A percentile compares a stretch with the other conserved stretches of the same genome.
Evolutionary conservation across 2,888 invertebrate genomes (phyloP).

Genomic region (Sicus ferrugineus): DNA sequence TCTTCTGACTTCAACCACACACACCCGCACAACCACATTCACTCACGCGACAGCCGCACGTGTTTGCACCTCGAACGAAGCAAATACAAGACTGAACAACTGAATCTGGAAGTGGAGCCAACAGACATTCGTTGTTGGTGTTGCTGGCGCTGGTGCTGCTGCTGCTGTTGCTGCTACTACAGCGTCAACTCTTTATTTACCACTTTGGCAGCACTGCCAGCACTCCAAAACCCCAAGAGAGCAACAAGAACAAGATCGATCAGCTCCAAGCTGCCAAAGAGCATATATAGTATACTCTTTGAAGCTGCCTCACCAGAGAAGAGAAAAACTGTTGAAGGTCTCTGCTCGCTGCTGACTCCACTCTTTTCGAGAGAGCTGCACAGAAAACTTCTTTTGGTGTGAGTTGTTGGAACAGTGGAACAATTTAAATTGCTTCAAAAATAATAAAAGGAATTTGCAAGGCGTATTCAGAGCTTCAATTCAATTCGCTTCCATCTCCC

Average conservation of each 20-base stretch:
- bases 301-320: not conserved
- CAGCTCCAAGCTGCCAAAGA: not conserved
- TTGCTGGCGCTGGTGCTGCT: too few species aligned
- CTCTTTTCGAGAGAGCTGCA: too few species aligned
- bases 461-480: too few species aligned
- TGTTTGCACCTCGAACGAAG: slow-evolving; percentile 8
- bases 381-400: too few species aligned
- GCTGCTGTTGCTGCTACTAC: slow-evolving; percentile 1
- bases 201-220: slow-evolving; percentile 10
- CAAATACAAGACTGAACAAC: slow-evolving; percentile 27
- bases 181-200: not conserved
- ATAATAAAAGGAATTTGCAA: too few species aligned
- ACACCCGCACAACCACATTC: not conserved
- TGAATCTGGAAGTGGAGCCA: slow-evolving; percentile 6
- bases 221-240: not conserved
- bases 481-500: too few species aligned
- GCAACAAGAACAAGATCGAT: not conserved
- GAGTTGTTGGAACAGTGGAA: too few species aligned
- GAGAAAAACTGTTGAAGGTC: too few species aligned
- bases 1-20: not conserved
- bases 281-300: too few species aligned
- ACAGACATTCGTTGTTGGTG: not conserved
- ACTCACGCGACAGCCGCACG: not conserved
- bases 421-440: slow-evolving; percentile 1
- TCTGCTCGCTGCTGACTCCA: too few species aligned